Evolutionary conservation across 2,113 vertebrate species (phyloP).

Genomic region (Chloebia gouldiae): DNA sequence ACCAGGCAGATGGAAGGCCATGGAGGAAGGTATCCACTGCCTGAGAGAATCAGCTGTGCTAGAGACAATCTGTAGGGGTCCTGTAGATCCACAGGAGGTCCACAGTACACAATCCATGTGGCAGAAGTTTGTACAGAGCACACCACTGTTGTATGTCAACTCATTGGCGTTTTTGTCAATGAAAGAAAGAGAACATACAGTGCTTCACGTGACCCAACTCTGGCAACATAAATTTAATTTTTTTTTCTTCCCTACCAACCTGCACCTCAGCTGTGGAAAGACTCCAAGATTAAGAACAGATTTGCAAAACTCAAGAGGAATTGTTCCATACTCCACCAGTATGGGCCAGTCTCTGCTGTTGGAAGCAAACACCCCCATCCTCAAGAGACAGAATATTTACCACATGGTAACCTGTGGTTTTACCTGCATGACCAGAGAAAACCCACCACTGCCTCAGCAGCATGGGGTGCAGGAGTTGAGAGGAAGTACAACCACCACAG

Average conservation of each 20-base stretch:
- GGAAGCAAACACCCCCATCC: not conserved
- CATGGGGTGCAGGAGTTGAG: not conserved
- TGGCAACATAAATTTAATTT: not conserved
- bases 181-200: not conserved
- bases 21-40: not conserved
- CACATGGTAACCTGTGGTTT: not conserved
- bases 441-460: not conserved
- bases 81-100: not conserved
- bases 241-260: not conserved
- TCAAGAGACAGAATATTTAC: not conserved
- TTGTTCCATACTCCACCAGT: not conserved
- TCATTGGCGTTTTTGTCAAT: not conserved
- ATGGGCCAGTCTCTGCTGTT: not conserved
- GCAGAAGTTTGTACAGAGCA: not conserved
- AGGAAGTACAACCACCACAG: not conserved
- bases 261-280: not conserved
- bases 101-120: not conserved
- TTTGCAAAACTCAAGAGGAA: not conserved
- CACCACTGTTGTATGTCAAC: rapidly evolving
- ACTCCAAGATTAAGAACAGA: not conserved
- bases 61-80: no score
- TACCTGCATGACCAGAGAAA: not conserved
- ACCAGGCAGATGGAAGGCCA: not conserved
- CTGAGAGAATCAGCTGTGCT: not conserved
- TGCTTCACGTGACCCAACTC: not conserved